A percentile compares a stretch with the other conserved stretches of the same genome.
Conservation (phyloP, 2,113 vertebrate genomes). For the Sturnira hondurensis region DNA sequence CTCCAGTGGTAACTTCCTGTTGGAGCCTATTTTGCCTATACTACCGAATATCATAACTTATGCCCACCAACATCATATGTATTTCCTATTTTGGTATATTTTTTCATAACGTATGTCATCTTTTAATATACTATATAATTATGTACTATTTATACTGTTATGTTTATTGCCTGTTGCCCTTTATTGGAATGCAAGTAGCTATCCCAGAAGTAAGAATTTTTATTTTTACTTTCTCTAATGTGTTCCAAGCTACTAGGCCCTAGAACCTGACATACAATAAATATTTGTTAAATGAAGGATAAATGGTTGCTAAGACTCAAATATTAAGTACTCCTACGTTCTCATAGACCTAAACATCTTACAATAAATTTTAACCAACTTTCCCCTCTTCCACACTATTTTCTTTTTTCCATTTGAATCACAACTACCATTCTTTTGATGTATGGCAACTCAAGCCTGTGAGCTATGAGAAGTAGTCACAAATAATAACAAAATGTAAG, state of each 20-base stretch:
- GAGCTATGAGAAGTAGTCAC: not conserved
- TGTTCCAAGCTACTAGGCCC: not conserved
- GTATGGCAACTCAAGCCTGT: not conserved
- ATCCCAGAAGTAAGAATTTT: not conserved
- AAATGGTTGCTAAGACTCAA: not conserved
- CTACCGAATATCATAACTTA: not conserved
- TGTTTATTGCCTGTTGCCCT: not conserved
- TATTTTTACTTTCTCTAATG: not conserved
- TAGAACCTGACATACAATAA: not conserved
- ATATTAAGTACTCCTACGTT: not conserved
- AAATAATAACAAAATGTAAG: constrained; percentile 16
- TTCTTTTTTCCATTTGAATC: not conserved
- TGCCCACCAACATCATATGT: not conserved
- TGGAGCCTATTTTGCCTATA: not conserved
- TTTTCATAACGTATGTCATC: not conserved
- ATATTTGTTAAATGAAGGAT: not conserved
- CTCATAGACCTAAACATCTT: not conserved
- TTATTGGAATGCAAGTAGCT: not conserved
- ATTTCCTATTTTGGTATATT: not conserved
- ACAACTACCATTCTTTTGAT: not conserved
- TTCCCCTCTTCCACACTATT: not conserved
- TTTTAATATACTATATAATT: not conserved
- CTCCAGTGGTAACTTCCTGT: not conserved
- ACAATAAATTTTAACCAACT: constrained; percentile 16
- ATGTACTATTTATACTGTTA: not conserved